Evolutionary conservation across 2,797 vertebrate species (phyloP), one percentile per base, ranked within the genome.

Genomic region (Aulostomus chinensis): DNA sequence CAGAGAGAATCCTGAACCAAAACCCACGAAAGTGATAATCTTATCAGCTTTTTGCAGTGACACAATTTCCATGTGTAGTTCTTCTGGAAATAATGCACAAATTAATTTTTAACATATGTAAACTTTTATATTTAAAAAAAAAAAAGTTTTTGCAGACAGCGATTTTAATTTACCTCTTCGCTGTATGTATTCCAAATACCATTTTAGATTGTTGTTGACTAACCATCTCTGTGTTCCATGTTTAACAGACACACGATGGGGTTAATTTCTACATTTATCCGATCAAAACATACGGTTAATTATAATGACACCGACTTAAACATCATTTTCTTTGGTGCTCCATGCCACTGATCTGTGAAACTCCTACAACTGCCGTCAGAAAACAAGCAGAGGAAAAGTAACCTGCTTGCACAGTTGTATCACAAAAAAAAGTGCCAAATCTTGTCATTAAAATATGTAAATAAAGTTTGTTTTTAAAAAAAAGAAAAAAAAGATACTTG

Each of bases 361-460:
- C 89, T 88, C 93, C 86, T 91, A 86, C 86, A 91, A 89, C 59
- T 90, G 91, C 92, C 91, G 89, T 92, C 6, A 7, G 24, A 9
- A 25, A 25, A 25, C 6, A 9, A 25, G 9, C 24, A n/a, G n/a
- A n/a, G 86, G 86, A 90, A 89, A 88, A 81, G 36, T 86, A 37
- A 32, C 51, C 54, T 63, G 61, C 50, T 52, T 37, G 9, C 15
- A 54, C 55, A 61, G 56, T 54, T 43, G 51, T 37, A 10, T 31
- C 2, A 30, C 2, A 20, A 47, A 13, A 73, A 81, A 87, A 95
- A 97, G 96, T 97, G 95, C 95, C 95, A 96, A 95, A 88, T 88
- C 87, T 89, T 95, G 91, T 94, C 92, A 92, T 90, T 94, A 92
- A 90, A 93, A 88, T 92, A 90, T 97, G 95, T 98, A 97, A 93